phyloP scores from a whole-genome alignment of 2,797 vertebrate genomes.

The Pteronotus mesoamericanus region DNA sequence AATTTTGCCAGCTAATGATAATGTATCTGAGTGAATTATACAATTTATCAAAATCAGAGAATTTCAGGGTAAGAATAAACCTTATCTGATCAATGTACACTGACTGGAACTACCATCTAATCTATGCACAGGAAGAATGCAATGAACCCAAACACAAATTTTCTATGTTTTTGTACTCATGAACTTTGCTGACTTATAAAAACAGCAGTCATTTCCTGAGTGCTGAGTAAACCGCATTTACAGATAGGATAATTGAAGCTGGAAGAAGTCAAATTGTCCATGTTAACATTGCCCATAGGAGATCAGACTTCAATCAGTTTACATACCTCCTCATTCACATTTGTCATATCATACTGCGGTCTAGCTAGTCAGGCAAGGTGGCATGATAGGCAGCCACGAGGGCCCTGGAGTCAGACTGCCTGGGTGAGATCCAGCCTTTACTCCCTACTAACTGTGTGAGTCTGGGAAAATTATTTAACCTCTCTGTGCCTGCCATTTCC shows the following conservation, averaged over 20 bases:
- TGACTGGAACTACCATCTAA: not conserved
- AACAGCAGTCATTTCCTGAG: constrained; percentile 7
- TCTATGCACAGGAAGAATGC: not conserved
- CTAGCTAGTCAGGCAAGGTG: not conserved
- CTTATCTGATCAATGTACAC: not conserved
- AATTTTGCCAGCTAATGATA: not conserved
- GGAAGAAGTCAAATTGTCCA: not conserved
- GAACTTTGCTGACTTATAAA: not conserved
- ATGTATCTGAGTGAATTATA: not conserved
- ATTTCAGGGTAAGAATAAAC: not conserved
- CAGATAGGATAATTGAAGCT: not conserved
- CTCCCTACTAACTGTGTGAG: not conserved
- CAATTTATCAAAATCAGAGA: constrained; percentile 9
- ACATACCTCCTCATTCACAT: not conserved
- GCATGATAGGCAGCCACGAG: not conserved
- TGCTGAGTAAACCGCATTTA: no score
- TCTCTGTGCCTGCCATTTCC: not conserved
- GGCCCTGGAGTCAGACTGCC: not conserved
- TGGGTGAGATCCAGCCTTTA: not conserved
- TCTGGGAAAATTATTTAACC: not conserved
- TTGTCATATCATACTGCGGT: not conserved
- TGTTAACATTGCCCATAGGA: not conserved
- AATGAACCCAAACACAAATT: not conserved
- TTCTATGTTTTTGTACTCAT: not conserved
- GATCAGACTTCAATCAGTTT: not conserved